Evolutionary conservation across 2,888 invertebrate genomes (phyloP).

Genomic region (Ormia ochracea): DNA sequence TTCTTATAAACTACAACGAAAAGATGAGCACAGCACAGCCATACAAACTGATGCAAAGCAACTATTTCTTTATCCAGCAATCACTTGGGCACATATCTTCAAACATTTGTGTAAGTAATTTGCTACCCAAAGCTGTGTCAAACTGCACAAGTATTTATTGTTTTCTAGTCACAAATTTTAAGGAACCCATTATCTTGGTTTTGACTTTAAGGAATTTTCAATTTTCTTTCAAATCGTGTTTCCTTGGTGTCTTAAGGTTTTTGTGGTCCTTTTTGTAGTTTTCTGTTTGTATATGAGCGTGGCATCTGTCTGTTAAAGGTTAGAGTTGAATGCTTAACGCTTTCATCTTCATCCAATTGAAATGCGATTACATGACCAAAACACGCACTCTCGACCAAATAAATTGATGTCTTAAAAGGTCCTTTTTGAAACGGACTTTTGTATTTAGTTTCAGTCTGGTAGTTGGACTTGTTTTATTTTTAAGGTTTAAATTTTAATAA

Average conservation of each 20-base stretch:
- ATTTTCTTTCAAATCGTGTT: constrained; percentile 71
- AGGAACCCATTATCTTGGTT: constrained; percentile 48
- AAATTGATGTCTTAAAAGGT: constrained; percentile 68
- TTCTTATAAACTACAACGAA: constrained; percentile 41
- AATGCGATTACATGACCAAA: constrained; percentile 76
- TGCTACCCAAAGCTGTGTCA: constrained; percentile 68
- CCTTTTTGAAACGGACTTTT: constrained; percentile 17
- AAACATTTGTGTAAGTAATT: constrained; percentile 34
- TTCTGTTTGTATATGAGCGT: neutral
- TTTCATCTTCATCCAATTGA: constrained; percentile 67
- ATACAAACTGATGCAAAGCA: neutral
- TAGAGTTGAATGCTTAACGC: constrained; percentile 50
- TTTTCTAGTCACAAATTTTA: constrained; percentile 39
- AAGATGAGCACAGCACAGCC: neutral
- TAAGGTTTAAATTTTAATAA: constrained; percentile 26
- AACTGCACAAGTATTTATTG: constrained; percentile 67
- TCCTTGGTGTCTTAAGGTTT: constrained; percentile 54
- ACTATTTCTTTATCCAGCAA: constrained; percentile 32
- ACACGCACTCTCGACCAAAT: constrained; percentile 68
- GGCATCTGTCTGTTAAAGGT: constrained; percentile 31
- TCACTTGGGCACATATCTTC: neutral
- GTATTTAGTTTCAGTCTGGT: constrained; percentile 16
- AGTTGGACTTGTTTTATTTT: constrained; percentile 24
- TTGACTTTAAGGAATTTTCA: constrained; percentile 70
- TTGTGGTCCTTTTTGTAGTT: constrained; percentile 55